These are phyloP conservation scores for Marronus borbonicus DNA, from an alignment of 2,888 invertebrate genomes.

Conservation along the genomic window DNA sequence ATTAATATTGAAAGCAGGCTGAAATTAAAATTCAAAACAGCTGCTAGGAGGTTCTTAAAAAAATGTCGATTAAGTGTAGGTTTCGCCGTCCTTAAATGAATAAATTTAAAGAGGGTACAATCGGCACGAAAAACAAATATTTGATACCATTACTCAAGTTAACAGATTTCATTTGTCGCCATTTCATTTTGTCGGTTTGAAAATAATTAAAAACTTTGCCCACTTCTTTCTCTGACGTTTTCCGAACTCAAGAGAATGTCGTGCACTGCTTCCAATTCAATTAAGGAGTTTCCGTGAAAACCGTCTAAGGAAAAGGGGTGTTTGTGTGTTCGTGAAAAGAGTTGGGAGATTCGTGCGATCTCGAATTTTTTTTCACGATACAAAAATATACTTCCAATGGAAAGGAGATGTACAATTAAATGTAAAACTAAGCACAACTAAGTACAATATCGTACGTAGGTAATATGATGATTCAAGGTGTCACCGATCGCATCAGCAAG, in stretches of 20 bases:
- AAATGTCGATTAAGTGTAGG: too few relatives aligned
- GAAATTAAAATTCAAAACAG: not conserved
- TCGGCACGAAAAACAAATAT: constrained; percentile 58
- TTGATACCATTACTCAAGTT: constrained; percentile 65
- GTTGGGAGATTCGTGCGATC: not conserved
- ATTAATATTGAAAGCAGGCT: too few relatives aligned
- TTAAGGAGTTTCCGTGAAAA: constrained; percentile 65
- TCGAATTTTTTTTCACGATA: too few relatives aligned
- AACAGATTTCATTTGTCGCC: constrained; percentile 67
- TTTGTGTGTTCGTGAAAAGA: constrained; percentile 47
- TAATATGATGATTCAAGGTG: too few relatives aligned
- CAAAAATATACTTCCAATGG: too few relatives aligned
- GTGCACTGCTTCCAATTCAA: constrained; percentile 69
- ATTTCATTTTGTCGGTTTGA: constrained; percentile 68
- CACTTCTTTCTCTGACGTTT: constrained; percentile 59
- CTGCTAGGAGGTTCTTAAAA: not conserved
- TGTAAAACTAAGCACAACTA: too few relatives aligned
- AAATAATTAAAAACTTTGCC: constrained; percentile 69
- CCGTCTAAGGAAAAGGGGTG: constrained; percentile 50
- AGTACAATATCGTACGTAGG: too few relatives aligned
- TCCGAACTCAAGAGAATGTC: constrained; percentile 66
- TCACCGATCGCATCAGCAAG: too few relatives aligned
- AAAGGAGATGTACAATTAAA: too few relatives aligned
- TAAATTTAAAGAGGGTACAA: constrained; percentile 16
- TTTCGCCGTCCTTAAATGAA: too few relatives aligned